A percentile compares a stretch with the other conserved stretches of the same genome.
Evolutionary conservation across 2,113 vertebrate genomes (phyloP).

Genomic region (Saccopteryx leptura): DNA sequence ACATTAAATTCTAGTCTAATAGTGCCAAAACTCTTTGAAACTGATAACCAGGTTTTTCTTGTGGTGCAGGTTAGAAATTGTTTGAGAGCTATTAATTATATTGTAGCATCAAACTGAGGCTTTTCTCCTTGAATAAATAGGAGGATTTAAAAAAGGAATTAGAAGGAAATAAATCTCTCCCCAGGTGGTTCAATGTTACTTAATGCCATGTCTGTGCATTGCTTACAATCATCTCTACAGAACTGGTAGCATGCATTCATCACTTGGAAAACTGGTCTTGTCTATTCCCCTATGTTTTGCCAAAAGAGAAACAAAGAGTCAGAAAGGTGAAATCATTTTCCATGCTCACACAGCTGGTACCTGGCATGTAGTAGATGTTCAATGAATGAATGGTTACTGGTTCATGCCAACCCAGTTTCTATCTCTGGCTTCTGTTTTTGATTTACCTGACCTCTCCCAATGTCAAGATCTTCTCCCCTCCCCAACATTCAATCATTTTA

Average conservation of each 20-base stretch:
- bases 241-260: not conserved
- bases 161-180: not conserved
- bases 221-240: not conserved
- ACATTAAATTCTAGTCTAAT: not conserved
- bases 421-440: not conserved
- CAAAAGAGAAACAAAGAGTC: not conserved
- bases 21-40: conserved; percentile 17
- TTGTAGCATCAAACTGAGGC: not conserved
- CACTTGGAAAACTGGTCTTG: not conserved
- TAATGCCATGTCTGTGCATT: not conserved
- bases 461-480: not conserved
- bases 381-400: not conserved
- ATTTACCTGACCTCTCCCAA: not conserved
- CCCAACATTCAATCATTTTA: not conserved
- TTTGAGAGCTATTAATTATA: not conserved
- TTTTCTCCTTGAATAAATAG: not conserved
- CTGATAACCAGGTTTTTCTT: not conserved
- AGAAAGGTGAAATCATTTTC: conserved; percentile 4
- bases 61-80: not conserved
- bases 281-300: not conserved
- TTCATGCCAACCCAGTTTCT: not conserved
- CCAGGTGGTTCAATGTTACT: not conserved
- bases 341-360: not conserved
- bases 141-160: conserved; percentile 4
- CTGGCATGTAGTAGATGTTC: not conserved